Base-by-base conservation (phyloP, 2,113 vertebrate species). In the Passer montanus region DNA sequence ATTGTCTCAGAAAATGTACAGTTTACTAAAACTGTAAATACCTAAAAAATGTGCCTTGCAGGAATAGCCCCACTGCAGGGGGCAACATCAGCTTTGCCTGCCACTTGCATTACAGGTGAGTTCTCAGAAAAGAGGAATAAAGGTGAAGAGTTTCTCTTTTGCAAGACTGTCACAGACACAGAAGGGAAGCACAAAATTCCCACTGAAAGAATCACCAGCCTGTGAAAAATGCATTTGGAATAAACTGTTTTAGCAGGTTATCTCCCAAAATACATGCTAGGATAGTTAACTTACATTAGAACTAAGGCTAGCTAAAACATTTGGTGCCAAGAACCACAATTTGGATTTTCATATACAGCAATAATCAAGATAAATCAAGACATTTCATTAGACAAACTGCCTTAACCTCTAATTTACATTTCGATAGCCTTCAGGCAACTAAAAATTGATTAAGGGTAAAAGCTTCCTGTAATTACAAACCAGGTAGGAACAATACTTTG, bases 361-460 rank as follows among this genome's bases (percentile, higher is more conserved):
- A 83, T 70, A 76, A 83, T 69, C 43, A 73, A 82, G 78, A 75
- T 46, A 93, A 93, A 89, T 76, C 74, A 88, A 80, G 59, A 39
- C 13, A 23, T 37, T 59, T 90, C 47, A 85, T 88, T 91, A 94
- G 31, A 88, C 62, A 84, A 70, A 77, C 39, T 66, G 44, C 30
- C 79, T 81, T 86, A 92, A 78, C 27, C 44, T 74, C 52, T 89
- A 84, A 88, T 62, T 89, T 82, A 66, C 30, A 82, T 58, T 88
- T 39, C 30, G 5, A 91, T 52, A 87, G 49, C n/a, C 77, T 78
- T 66, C 2, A 22, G 64, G 56, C 41, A 85, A 94, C 55, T 89
- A 89, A 96, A 73, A 70, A 56, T 19, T 66, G 84, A 26, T 94
- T 80, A 89, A 62, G 93, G 68, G 37, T 72, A 91, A 94, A 60